Conservation (phyloP, 35 echinoderm and acorn worm genomes). For the Amphiura filiformis region DNA sequence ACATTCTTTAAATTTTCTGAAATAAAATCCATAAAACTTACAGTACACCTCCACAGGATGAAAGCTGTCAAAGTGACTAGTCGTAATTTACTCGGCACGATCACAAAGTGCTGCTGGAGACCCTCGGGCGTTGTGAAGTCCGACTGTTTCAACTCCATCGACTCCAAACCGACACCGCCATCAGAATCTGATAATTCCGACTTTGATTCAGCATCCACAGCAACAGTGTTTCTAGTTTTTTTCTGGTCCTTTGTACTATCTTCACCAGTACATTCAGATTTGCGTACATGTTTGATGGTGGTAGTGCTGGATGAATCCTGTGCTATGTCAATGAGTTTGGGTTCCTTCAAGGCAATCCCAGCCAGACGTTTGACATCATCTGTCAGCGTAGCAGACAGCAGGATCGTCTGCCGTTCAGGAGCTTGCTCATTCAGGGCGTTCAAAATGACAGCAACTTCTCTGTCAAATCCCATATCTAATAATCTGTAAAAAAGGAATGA, state of each 20-base stretch:
- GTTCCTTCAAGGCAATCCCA: slow-evolving; percentile 72
- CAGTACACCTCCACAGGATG: slow-evolving; percentile 65
- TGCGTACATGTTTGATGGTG: background rate
- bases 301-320: background rate
- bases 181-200: background rate
- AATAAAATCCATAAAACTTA: slow-evolving; percentile 2
- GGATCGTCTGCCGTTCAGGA: slow-evolving; percentile 58
- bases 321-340: slow-evolving; percentile 67
- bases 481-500: slow-evolving; percentile 54
- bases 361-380: slow-evolving; percentile 89
- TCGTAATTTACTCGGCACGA: slow-evolving; percentile 91
- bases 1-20: too few species aligned
- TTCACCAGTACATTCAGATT: background rate
- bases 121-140: slow-evolving; percentile 74
- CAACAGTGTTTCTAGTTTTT: background rate
- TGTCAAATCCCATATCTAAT: slow-evolving; percentile 92
- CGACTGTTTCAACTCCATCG: background rate
- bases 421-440: slow-evolving; percentile 84
- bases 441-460: slow-evolving; percentile 74
- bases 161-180: background rate
- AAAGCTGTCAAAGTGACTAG: slow-evolving; percentile 83
- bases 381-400: slow-evolving; percentile 91
- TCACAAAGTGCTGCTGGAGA: slow-evolving; percentile 78
- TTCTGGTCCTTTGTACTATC: background rate
- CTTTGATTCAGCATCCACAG: background rate